Base-by-base conservation (phyloP, 2,113 vertebrate species). In the Lophochroa leadbeateri region DNA sequence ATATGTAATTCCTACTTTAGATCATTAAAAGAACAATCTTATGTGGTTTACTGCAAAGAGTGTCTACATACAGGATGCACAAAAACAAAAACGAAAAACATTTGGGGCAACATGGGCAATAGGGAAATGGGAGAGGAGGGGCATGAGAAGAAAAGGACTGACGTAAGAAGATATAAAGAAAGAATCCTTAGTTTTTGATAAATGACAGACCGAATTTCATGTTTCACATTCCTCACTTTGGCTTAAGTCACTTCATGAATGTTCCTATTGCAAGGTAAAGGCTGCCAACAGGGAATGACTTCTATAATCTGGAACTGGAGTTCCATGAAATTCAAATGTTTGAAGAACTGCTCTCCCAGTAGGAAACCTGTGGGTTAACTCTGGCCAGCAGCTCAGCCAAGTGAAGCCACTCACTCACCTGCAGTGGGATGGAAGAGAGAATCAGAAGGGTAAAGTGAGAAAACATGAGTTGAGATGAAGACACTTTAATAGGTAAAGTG, bases 51-150 rank as follows among this genome's bases (percentile, higher is more conserved):
- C 37, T 68, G 21, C 4, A 64, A 60, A 47, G 4, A 20, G 3
- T 33, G 27, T 61, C n/a, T 60, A 4, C 23, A 33, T 2, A 50
- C 5, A 84, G 10, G 6, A 79, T 55, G 14, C 13, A 64, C 12
- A 37, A 65, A 75, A 71, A 60, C 0, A 27, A 9, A 35, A 57
- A 27, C 1, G 3, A 12, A 17, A 29, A 28, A 13, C 0, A 3
- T 27, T 41, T 9, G 39, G 10, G 13, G 27, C 8, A 58, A 49
- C 8, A 53, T 16, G 23, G 18, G 3, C 4, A 52, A 29, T 4
- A 70, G n/a, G n/a, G n/a, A 77, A 74, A 77, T 67, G 17, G 31
- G 61, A 74, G 21, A 74, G 21, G 15, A 86, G 9, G 4, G 3
- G 11, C 17, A 83, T 63, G 31, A 91, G 11, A 88, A 77, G 29